Percentiles rank a stretch among this genome's conserved stretches.
Conservation (phyloP, 2,113 vertebrate species). For the Ptyas mucosa region DNA sequence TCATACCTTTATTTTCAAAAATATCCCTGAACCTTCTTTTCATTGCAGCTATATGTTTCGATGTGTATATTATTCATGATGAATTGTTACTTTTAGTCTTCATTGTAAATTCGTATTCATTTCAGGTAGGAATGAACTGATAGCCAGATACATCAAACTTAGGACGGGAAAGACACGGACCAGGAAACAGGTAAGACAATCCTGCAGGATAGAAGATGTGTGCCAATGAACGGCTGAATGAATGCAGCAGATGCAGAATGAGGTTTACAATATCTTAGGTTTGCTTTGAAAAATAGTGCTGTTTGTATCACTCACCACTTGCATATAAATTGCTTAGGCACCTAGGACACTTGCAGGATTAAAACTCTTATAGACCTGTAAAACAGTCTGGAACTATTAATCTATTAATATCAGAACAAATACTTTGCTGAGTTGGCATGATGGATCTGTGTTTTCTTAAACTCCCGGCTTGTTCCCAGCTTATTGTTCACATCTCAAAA, state of each 20-base stretch:
- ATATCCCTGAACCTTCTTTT: not conserved
- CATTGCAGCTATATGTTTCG: not conserved
- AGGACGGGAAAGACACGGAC: constrained; percentile 98
- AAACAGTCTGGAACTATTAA: constrained; percentile 4
- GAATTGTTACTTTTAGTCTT: constrained; percentile 39
- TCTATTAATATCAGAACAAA: not conserved
- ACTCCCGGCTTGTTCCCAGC: not conserved
- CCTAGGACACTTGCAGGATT: not conserved
- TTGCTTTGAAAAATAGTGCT: constrained; percentile 41
- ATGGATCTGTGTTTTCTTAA: not conserved
- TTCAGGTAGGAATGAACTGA: constrained; percentile 98
- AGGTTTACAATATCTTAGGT: constrained; percentile 51
- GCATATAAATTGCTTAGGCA: constrained; percentile 40
- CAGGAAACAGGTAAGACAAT: constrained; percentile 93
- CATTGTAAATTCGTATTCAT: constrained; percentile 68
- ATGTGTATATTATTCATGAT: not conserved
- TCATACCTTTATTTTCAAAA: not conserved
- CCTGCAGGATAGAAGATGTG: constrained; percentile 57
- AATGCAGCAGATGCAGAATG: constrained; percentile 54
- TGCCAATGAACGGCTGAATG: constrained; percentile 64
- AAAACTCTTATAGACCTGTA: not conserved
- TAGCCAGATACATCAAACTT: constrained; percentile 99
- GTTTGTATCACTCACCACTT: constrained; percentile 54
- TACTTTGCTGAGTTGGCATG: not conserved
- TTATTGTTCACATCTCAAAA: not conserved